Evolutionary conservation across 2,888 invertebrate genomes (phyloP).

Genomic region (Antheraea assamensis): DNA sequence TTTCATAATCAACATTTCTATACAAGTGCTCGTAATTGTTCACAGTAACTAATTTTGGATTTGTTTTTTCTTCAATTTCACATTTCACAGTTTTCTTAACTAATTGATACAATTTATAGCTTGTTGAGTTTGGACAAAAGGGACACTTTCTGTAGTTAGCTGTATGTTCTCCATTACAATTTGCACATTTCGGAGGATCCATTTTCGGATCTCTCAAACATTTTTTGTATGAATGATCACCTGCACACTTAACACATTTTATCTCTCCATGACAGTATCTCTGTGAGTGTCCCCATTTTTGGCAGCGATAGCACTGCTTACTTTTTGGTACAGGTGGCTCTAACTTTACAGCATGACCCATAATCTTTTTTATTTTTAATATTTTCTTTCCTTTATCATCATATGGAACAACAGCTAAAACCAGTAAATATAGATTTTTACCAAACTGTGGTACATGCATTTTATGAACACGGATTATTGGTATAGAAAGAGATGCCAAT

Average conservation of each 20-base stretch:
- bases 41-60: neutral
- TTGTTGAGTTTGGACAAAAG: conserved; percentile 38
- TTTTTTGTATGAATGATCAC: conserved; percentile 53
- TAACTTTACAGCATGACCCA: conserved; percentile 48
- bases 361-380: conserved; percentile 44
- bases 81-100: neutral
- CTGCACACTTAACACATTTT: conserved; percentile 69
- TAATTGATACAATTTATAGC: neutral
- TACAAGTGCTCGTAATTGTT: neutral
- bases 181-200: conserved; percentile 58
- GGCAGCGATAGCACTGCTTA: conserved; percentile 67
- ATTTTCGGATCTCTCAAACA: conserved; percentile 44
- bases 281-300: conserved; percentile 68
- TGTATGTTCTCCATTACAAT: conserved; percentile 56
- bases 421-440: conserved; percentile 40
- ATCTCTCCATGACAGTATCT: conserved; percentile 56
- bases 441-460: conserved; percentile 47
- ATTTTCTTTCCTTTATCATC: conserved; percentile 46
- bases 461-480: conserved; percentile 54
- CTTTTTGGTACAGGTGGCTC: conserved; percentile 53
- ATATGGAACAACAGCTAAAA: conserved; percentile 55
- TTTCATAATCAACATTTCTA: neutral
- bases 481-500: conserved; percentile 49
- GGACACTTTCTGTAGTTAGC: conserved; percentile 56
- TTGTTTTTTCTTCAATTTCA: neutral